A percentile compares a stretch with the other conserved stretches of the same genome.
phyloP scores from a whole-genome alignment of 2,888 invertebrate species.

The Drosophila cognata region DNA sequence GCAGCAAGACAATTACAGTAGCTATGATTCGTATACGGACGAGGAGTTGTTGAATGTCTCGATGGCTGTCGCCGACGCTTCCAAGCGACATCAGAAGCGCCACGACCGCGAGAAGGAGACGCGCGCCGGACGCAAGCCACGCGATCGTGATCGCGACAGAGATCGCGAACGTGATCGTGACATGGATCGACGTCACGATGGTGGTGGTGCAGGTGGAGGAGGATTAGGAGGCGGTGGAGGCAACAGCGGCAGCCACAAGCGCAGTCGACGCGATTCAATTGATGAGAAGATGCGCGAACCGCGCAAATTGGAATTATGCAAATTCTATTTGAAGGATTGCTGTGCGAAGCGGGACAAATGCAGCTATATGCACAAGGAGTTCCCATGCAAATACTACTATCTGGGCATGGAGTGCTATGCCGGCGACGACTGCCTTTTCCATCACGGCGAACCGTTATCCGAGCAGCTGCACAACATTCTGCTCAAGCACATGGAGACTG shows the following conservation, averaged over 20 bases:
- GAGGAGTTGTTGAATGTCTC: constrained; percentile 62
- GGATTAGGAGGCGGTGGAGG: constrained; percentile 65
- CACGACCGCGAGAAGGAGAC: constrained; percentile 69
- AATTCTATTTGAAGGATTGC: constrained; percentile 97
- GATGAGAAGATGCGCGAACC: constrained; percentile 88
- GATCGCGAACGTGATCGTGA: constrained; percentile 82
- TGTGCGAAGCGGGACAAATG: constrained; percentile 98
- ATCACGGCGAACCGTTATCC: constrained; percentile 94
- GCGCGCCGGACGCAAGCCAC: constrained; percentile 83
- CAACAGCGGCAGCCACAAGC: constrained; percentile 76
- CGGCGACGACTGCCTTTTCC: constrained; percentile 96
- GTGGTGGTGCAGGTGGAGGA: constrained; percentile 77
- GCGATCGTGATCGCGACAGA: constrained; percentile 79
- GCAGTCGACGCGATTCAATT: constrained; percentile 87
- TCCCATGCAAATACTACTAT: constrained; percentile 98
- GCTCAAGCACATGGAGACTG: constrained; percentile 93
- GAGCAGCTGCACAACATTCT: constrained; percentile 90
- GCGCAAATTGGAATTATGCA: constrained; percentile 96
- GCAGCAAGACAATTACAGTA: constrained; percentile 86
- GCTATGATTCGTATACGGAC: constrained; percentile 86
- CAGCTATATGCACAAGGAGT: constrained; percentile 97
- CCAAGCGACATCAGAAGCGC: constrained; percentile 84
- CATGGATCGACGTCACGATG: constrained; percentile 84
- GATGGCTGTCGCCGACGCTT: constrained; percentile 76
- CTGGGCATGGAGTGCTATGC: constrained; percentile 94